Percentiles rank a stretch among this genome's conserved stretches.
Evolutionary conservation across 1,140 invertebrate genomes (phyloP).

Genomic region (Drosophila obscura): DNA sequence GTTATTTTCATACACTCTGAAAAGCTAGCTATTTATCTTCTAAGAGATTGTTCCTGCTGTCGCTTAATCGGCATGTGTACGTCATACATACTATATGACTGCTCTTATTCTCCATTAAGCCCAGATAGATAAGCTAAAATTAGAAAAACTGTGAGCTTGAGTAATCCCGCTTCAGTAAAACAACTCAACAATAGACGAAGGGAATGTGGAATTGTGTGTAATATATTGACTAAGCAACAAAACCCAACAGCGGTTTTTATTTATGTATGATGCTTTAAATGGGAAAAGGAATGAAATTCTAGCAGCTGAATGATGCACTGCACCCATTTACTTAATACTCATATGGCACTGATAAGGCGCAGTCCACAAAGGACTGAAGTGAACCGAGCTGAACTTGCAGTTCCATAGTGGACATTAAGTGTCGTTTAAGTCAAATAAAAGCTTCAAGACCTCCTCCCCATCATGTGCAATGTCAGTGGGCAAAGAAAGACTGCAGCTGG

Average conservation of each 20-base stretch:
- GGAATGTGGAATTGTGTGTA: no score
- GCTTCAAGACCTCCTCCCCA: constrained; percentile 45
- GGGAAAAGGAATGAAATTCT: not conserved
- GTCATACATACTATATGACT: no score
- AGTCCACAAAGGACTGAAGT: constrained; percentile 32
- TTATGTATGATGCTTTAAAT: constrained; percentile 11
- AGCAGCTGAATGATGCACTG: constrained; percentile 13
- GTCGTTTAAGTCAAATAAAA: constrained; percentile 45
- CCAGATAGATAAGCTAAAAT: no score
- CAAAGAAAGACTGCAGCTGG: constrained; percentile 8
- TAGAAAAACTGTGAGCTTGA: no score
- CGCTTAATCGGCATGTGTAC: no score
- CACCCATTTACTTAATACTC: constrained; percentile 14
- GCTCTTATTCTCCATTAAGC: no score
- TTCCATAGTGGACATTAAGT: constrained; percentile 24
- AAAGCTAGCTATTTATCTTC: no score
- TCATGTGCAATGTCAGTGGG: constrained; percentile 51
- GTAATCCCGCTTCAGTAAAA: no score
- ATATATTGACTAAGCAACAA: constrained; percentile 18
- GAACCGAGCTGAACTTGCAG: constrained; percentile 34
- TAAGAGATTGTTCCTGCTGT: no score
- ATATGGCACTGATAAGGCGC: constrained; percentile 25
- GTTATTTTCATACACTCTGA: no score
- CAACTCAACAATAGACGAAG: no score
- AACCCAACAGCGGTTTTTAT: constrained; percentile 4